phyloP scores from a whole-genome alignment of 2,113 vertebrate genomes.

The Chamaetylas fuelleborni region DNA sequence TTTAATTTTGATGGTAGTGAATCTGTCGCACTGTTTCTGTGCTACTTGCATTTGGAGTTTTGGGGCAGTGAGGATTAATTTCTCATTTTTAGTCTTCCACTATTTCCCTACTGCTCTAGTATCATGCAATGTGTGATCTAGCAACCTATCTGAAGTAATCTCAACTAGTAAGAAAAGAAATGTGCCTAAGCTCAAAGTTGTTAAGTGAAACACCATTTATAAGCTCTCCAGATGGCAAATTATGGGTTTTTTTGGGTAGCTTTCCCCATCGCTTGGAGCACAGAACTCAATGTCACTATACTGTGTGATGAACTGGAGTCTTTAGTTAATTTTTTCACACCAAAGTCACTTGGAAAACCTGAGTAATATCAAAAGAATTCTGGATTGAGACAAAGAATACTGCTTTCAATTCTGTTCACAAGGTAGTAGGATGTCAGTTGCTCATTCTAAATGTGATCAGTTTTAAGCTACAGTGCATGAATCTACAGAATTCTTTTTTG shows the following conservation, averaged over 20 bases:
- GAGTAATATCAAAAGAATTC: not conserved
- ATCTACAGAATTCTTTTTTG: not conserved
- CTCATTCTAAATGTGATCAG: not conserved
- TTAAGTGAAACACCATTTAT: not conserved
- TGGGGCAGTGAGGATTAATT: not conserved
- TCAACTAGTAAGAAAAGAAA: not conserved
- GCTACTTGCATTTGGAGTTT: not conserved
- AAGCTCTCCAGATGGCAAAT: not conserved
- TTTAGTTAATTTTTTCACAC: not conserved
- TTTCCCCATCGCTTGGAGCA: not conserved
- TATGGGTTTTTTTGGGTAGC: not conserved
- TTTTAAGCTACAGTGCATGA: not conserved
- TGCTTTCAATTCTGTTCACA: not conserved
- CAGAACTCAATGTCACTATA: not conserved
- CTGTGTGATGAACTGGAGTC: not conserved
- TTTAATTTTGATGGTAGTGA: not conserved
- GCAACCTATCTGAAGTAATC: not conserved
- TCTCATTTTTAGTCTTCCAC: not conserved
- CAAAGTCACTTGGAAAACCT: not conserved
- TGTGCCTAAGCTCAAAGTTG: not conserved
- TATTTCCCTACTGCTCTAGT: not conserved
- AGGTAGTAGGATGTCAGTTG: not conserved
- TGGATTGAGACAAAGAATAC: not conserved
- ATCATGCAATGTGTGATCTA: not conserved
- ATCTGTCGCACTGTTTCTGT: not conserved